A percentile compares a stretch with the other conserved stretches of the same genome.
Conservation (phyloP, 2,888 invertebrate genomes). For the Unio pictorum region DNA sequence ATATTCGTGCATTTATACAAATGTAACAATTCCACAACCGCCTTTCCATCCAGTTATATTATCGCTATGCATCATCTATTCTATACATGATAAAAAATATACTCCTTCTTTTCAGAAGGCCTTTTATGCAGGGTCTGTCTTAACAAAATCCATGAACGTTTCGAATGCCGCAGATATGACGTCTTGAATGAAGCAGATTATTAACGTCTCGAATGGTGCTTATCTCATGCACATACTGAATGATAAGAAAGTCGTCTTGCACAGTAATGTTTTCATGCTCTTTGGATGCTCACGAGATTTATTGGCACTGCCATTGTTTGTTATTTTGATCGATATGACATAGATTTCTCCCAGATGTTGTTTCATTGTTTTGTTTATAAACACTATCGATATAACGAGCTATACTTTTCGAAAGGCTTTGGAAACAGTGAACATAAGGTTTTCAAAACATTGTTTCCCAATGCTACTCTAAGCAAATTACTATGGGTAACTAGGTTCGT, state of each 20-base stretch:
- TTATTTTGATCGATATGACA: slow-evolving; percentile 41
- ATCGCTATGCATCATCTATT: no score
- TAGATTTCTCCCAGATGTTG: slow-evolving; percentile 42
- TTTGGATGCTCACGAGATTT: slow-evolving; percentile 38
- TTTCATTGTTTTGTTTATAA: slow-evolving; percentile 43
- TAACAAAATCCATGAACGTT: no score
- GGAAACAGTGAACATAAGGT: slow-evolving; percentile 52
- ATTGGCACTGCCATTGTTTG: slow-evolving; percentile 49
- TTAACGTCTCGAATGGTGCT: no score
- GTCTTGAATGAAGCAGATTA: no score
- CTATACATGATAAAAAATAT: no score
- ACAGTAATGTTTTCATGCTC: slow-evolving; percentile 42
- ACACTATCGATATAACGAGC: slow-evolving; percentile 47
- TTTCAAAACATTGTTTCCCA: slow-evolving; percentile 33
- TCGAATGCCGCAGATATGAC: no score
- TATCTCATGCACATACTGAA: slow-evolving; percentile 21
- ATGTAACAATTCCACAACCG: no score
- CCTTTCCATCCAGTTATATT: no score
- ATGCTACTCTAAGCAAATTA: slow-evolving; percentile 43
- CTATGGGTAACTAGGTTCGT: slow-evolving; percentile 42
- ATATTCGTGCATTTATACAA: no score
- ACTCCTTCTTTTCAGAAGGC: no score
- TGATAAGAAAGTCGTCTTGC: slow-evolving; percentile 36
- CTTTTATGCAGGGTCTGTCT: no score
- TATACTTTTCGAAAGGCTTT: slow-evolving; percentile 50